A percentile compares a stretch with the other conserved stretches of the same genome.
These are phyloP conservation scores for Xanthorhoe designata DNA, from an alignment of 2,888 invertebrate species.

Conservation along the genomic window DNA sequence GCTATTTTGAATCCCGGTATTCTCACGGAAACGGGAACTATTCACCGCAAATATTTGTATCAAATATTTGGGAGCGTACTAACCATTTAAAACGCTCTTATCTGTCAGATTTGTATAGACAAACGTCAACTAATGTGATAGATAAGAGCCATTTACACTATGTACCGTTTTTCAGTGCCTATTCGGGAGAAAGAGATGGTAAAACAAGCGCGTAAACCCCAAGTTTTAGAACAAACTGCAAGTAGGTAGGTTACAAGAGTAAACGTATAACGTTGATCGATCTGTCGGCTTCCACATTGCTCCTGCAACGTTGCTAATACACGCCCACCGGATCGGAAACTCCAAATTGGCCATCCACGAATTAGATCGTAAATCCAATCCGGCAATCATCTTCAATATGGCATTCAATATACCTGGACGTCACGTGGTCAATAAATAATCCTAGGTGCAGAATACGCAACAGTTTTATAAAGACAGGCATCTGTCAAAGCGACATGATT, in stretches of 20 bases:
- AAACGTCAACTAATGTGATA: too few species aligned
- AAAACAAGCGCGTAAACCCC: too few species aligned
- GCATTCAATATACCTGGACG: conserved; percentile 37
- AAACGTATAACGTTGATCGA: not conserved
- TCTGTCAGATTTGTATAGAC: too few species aligned
- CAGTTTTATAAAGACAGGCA: not conserved
- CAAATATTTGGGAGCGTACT: too few species aligned
- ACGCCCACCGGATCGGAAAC: conserved; percentile 24
- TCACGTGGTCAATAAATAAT: conserved; percentile 32
- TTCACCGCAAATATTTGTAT: too few species aligned
- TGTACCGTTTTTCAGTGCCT: too few species aligned
- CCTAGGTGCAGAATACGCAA: conserved; percentile 13
- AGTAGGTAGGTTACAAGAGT: not conserved
- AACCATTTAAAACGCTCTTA: too few species aligned
- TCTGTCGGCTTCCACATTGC: conserved; percentile 10
- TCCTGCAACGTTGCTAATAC: conserved; percentile 30
- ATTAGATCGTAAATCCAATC: conserved; percentile 39
- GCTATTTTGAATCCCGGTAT: too few species aligned
- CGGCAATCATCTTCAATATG: conserved; percentile 37
- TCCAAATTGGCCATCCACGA: conserved; percentile 29
- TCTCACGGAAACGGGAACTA: too few species aligned
- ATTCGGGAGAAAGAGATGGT: too few species aligned
- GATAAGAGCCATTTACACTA: too few species aligned
- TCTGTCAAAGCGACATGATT: conserved; percentile 1
- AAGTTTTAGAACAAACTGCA: not conserved